Evolutionary conservation across 2,888 invertebrate genomes (phyloP).

Genomic region (Trypoxylon attenuatum): DNA sequence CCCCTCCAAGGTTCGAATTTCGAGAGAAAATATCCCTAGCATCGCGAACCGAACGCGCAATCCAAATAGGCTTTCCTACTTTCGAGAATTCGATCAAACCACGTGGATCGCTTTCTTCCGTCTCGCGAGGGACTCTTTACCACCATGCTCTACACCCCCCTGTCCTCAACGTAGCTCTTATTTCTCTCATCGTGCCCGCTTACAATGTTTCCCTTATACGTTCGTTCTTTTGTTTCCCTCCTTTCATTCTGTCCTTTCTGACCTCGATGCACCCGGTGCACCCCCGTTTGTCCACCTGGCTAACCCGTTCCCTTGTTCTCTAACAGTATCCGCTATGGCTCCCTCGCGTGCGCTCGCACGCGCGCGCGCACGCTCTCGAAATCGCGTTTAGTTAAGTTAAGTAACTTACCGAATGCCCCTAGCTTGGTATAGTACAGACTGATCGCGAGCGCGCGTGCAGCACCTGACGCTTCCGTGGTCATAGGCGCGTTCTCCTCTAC

Average conservation of each 20-base stretch:
- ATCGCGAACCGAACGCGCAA: too few species aligned
- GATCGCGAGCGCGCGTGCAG: neutral
- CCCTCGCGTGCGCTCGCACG: neutral
- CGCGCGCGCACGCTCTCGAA: neutral
- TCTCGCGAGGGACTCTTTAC: too few species aligned
- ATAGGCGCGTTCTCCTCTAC: neutral
- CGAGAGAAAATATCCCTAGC: neutral
- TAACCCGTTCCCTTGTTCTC: neutral
- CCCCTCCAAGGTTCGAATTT: neutral
- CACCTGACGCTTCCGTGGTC: neutral
- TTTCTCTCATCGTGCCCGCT: too few species aligned
- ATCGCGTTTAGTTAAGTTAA: conserved; percentile 32
- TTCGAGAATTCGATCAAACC: neutral
- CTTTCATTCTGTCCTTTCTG: neutral
- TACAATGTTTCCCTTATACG: too few species aligned
- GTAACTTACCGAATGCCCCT: conserved; percentile 65
- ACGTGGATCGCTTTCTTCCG: too few species aligned
- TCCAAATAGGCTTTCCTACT: neutral
- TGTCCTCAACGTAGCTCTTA: neutral
- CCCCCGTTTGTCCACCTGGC: neutral
- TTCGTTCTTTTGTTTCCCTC: neutral
- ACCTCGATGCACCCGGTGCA: neutral
- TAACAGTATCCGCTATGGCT: neutral
- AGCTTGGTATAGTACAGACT: conserved; percentile 63
- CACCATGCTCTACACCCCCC: too few species aligned